Percentiles rank a stretch among this genome's conserved stretches.
phyloP scores from a whole-genome alignment of 2,888 invertebrate genomes.

The Ectemnius continuus region DNA sequence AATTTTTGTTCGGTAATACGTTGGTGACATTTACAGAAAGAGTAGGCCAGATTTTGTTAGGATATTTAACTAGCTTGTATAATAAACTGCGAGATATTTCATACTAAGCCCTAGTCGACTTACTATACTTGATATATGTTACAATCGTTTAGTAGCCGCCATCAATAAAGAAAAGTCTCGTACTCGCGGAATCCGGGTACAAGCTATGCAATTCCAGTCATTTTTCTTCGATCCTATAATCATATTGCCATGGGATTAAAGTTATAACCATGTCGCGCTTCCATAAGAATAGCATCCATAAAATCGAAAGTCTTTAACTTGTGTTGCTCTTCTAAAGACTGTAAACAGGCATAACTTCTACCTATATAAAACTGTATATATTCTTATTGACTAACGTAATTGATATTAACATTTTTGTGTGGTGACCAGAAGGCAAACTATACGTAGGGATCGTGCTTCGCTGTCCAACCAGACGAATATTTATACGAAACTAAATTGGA shows the following conservation, averaged over 20 bases:
- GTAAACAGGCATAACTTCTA: conserved; percentile 50
- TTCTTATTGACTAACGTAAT: conserved; percentile 9
- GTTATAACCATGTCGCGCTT: conserved; percentile 33
- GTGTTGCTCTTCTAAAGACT: no score
- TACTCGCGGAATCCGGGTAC: conserved; percentile 25
- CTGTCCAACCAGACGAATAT: conserved; percentile 19
- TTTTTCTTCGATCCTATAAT: neutral
- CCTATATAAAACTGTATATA: conserved; percentile 31
- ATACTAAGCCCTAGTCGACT: conserved; percentile 60
- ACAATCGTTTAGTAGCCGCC: conserved; percentile 46
- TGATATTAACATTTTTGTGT: conserved; percentile 21
- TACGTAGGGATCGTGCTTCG: conserved; percentile 20
- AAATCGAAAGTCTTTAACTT: neutral
- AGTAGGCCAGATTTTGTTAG: conserved; percentile 8
- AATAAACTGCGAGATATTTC: conserved; percentile 41
- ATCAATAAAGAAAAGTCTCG: no score
- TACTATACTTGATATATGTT: conserved; percentile 48
- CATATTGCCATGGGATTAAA: neutral
- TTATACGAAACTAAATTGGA: conserved; percentile 18
- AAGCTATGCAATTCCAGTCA: conserved; percentile 36
- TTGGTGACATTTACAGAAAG: no score
- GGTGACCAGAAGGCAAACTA: neutral
- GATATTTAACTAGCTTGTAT: neutral
- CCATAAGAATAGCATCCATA: conserved; percentile 18
- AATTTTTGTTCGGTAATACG: no score